Conservation (phyloP, 2,113 vertebrate genomes). For the Nipponia nippon region DNA sequence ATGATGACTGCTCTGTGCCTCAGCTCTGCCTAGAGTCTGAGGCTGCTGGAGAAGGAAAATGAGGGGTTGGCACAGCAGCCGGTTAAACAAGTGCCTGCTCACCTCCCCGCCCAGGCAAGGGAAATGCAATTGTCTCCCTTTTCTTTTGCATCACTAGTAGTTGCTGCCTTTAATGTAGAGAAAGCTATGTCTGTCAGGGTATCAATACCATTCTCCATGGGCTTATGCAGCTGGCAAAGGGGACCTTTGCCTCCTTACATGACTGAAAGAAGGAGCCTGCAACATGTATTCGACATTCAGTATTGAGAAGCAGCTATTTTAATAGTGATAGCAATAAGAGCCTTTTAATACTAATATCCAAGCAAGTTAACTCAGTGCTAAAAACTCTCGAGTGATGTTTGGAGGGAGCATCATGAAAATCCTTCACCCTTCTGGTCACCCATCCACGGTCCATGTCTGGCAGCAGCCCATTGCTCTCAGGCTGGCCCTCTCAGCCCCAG, state of each 20-base stretch:
- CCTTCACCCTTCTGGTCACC: no score
- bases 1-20: not conserved
- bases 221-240: not conserved
- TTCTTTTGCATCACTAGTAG: not conserved
- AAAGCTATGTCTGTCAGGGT: not conserved
- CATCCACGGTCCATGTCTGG: fast-evolving
- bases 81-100: not conserved
- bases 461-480: not conserved
- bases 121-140: not conserved
- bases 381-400: not conserved
- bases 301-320: not conserved
- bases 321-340: not conserved
- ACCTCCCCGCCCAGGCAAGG: not conserved
- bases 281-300: not conserved
- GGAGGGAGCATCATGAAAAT: not conserved
- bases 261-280: not conserved
- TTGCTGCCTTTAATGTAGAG: not conserved
- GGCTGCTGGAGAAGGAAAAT: not conserved
- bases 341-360: not conserved
- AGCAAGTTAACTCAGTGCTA: not conserved
- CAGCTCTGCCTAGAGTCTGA: not conserved
- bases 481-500: not conserved
- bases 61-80: not conserved
- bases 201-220: not conserved
- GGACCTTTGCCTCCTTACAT: not conserved